phyloP scores from a whole-genome alignment of 2,797 vertebrate species.

The Tenualosa thibaudeaui region DNA sequence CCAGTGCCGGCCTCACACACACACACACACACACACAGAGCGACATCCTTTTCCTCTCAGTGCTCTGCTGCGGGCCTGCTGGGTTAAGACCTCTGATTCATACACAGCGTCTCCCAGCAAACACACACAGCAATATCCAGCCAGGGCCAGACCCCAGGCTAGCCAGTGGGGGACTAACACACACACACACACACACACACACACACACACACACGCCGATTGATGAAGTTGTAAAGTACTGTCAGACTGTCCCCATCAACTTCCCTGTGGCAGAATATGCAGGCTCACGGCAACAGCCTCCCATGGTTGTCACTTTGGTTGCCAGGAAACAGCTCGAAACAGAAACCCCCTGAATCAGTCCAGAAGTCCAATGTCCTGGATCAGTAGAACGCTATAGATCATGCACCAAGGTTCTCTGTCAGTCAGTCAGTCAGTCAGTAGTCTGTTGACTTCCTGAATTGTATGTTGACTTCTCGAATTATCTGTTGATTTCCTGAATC shows the following conservation, averaged over 20 bases:
- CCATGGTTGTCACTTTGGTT: neutral
- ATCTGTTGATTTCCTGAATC: neutral
- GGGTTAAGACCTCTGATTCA: conserved; percentile 62
- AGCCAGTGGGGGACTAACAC: conserved; percentile 57
- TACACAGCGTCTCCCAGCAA: conserved; percentile 54
- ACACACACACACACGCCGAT: neutral
- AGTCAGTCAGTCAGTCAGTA: neutral
- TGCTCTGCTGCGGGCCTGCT: conserved; percentile 44
- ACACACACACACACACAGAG: neutral
- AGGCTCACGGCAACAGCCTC: neutral
- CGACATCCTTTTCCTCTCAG: neutral
- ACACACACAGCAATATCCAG: conserved; percentile 41
- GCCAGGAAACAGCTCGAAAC: neutral
- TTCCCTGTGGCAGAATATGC: neutral
- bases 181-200: neutral
- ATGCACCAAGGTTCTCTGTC: neutral
- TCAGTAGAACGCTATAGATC: neutral
- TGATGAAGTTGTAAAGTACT: neutral
- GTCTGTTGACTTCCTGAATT: neutral
- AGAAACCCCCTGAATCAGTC: neutral
- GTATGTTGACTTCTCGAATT: neutral
- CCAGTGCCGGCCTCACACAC: no score
- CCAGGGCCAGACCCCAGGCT: neutral
- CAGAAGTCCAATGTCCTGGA: neutral
- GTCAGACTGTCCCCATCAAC: neutral